Evolutionary conservation across 2,797 vertebrate species (phyloP).

Genomic region (Myotis planiceps): DNA sequence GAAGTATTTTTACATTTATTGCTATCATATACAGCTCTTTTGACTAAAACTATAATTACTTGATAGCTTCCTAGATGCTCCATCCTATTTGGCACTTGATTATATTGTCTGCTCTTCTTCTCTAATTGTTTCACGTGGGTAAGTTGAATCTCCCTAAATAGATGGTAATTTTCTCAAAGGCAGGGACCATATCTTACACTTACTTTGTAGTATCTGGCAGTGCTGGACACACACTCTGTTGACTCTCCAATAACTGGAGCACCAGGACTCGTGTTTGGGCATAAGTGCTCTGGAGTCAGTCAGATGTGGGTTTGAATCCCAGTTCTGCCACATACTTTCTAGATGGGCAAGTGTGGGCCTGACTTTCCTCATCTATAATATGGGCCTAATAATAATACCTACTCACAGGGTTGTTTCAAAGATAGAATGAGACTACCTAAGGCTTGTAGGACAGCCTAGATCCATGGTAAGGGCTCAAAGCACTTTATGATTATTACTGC

Average conservation of each 20-base stretch:
- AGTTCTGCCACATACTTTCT: neutral
- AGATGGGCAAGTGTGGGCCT: neutral
- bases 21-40: conserved; percentile 72
- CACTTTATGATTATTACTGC: neutral
- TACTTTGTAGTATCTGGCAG: conserved; percentile 33
- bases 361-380: conserved; percentile 8
- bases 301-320: neutral
- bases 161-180: conserved; percentile 50
- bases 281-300: neutral
- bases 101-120: conserved; percentile 52
- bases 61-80: conserved; percentile 68
- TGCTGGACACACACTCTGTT: neutral
- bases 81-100: conserved; percentile 61
- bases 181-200: neutral
- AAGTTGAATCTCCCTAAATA: conserved; percentile 70
- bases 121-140: conserved; percentile 59
- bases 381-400: neutral
- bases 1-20: conserved; percentile 74
- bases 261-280: neutral
- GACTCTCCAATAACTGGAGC: neutral
- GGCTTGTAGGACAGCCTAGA: neutral
- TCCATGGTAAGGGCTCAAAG: neutral
- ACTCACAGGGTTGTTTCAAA: neutral
- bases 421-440: neutral
- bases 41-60: conserved; percentile 74